Evolutionary conservation across 1,140 invertebrate genomes (phyloP), one percentile per base, ranked within the genome.

Genomic region (Lepidurus apus): DNA sequence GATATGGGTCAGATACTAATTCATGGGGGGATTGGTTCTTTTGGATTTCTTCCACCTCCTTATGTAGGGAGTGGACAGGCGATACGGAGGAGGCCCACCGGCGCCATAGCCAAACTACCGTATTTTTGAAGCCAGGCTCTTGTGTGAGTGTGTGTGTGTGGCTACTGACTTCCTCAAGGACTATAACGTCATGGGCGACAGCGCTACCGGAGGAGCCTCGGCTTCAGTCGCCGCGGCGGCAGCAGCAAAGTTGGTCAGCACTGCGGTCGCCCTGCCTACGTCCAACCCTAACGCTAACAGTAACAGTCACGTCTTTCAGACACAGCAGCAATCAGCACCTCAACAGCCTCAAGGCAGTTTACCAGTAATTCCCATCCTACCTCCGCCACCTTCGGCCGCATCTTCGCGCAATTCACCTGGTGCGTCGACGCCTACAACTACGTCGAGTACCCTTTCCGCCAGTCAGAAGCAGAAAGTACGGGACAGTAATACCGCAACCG

Each of bases 171-270:
- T 11, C 6, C 4, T 47, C 45, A 47, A 47, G 45, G 45, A 10
- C 53, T 21, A 34, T 34, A 3, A 65, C 53, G 53, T 65, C 53
- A 65, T 65, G 53, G 53, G 53, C 17, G 53, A 65, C 53, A 65
- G 53, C 53, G 53, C 45, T 47, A 47, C 45, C 45, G 45, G 45
- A 17, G 45, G 45, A 11, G 45, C 53, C 53, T 65, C 53, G 53
- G 53, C 53, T 9, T 65, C 53, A 65, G 53, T 65, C 13, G 53
- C 53, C 53, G 53, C 53, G 8, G 53, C 53, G 53, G 53, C 53
- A 65, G 53, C 53, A 65, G 53, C 53, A 65, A 65, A 65, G 53
- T 65, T 65, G 53, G 53, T 65, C 53, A 65, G 53, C 53, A 65
- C 53, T 7, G 53, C 53, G 53, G 53, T 65, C n/a, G 53, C 53